These are phyloP conservation scores for Salvelinus alpinus DNA, from an alignment of 2,113 vertebrate species.

Conservation along the genomic window DNA sequence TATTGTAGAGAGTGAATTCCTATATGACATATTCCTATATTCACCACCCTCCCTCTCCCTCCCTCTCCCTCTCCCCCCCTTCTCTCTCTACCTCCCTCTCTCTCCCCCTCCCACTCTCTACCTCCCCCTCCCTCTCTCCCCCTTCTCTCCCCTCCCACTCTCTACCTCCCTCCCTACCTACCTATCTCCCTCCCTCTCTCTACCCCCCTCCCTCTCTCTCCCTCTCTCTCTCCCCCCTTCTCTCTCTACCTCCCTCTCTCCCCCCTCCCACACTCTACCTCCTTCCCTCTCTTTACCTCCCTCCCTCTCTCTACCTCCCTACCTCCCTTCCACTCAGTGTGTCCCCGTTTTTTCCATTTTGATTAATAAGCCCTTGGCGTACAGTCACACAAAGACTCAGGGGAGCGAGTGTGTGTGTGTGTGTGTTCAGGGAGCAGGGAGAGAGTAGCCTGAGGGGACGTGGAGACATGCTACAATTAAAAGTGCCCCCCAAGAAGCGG, in stretches of 20 bases:
- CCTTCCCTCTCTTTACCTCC: neutral
- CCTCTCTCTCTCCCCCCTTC: too few relatives aligned
- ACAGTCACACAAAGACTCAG: constrained; percentile 44
- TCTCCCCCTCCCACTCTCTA: constrained; percentile 12
- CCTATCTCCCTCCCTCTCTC: too few relatives aligned
- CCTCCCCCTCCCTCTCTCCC: neutral
- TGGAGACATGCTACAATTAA: constrained; percentile 69
- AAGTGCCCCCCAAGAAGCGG: constrained; percentile 61
- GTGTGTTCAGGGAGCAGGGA: constrained; percentile 17
- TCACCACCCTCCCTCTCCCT: neutral
- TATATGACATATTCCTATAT: neutral
- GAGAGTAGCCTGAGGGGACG: constrained; percentile 52
- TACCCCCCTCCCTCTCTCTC: too few relatives aligned
- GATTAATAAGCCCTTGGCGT: constrained; percentile 62
- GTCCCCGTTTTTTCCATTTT: constrained; percentile 34
- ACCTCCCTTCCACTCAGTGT: neutral
- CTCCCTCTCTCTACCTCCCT: neutral
- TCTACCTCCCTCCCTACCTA: too few relatives aligned
- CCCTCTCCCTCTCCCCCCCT: neutral
- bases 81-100: too few relatives aligned
- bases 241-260: too few relatives aligned
- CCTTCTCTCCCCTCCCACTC: too few relatives aligned
- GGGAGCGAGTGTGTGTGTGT: constrained; percentile 9
- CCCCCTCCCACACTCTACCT: too few relatives aligned
- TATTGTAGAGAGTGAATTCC: constrained; percentile 13